These are phyloP conservation scores for Ceraclea dissimilis DNA, from an alignment of 2,888 invertebrate genomes.

Conservation along the genomic window DNA sequence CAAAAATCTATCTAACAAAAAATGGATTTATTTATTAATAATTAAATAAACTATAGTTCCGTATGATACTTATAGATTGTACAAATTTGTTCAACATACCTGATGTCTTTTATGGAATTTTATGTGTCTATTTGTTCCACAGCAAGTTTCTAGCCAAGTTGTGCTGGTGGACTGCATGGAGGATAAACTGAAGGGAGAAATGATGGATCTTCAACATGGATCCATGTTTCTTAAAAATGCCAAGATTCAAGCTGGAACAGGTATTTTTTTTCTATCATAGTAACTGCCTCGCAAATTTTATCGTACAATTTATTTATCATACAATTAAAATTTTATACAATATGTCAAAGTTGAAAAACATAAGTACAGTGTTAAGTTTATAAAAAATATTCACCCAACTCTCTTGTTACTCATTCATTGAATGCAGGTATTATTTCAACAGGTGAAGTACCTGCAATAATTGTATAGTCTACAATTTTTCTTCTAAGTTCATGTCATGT, in stretches of 20 bases:
- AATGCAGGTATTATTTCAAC: too few relatives aligned
- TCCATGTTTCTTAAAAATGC: conserved; percentile 75
- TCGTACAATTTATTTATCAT: too few relatives aligned
- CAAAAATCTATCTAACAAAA: too few relatives aligned
- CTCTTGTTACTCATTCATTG: too few relatives aligned
- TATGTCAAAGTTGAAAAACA: background rate
- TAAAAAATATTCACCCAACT: too few relatives aligned
- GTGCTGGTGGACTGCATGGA: conserved; percentile 74
- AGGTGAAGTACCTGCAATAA: too few relatives aligned
- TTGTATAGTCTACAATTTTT: background rate
- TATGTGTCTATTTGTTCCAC: conserved; percentile 20
- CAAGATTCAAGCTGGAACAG: conserved; percentile 65
- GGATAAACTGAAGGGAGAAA: conserved; percentile 80
- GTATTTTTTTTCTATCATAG: conserved; percentile 31
- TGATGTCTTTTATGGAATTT: too few relatives aligned
- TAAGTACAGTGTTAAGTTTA: background rate
- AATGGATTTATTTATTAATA: too few relatives aligned
- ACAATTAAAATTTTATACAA: background rate
- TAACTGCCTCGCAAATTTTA: too few relatives aligned
- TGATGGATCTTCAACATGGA: conserved; percentile 88
- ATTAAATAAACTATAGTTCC: too few relatives aligned
- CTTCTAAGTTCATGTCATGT: background rate
- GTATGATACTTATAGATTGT: too few relatives aligned
- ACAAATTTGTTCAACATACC: too few relatives aligned
- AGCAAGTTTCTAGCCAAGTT: conserved; percentile 74